Evolutionary conservation across 2,113 vertebrate species (phyloP).

Genomic region (Centropus unirufus): DNA sequence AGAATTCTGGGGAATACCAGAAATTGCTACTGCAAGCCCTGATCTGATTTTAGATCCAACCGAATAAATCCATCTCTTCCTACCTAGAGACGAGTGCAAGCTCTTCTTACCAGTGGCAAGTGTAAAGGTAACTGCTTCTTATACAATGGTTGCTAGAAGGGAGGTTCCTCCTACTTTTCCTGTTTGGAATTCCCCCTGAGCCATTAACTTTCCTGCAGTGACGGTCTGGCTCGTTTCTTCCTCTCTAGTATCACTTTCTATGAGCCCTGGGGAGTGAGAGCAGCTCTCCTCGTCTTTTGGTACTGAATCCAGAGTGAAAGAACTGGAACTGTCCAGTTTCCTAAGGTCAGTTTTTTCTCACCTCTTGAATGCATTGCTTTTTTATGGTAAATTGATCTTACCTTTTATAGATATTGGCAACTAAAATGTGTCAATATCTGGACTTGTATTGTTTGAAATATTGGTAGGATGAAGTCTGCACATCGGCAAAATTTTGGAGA

Average conservation of each 20-base stretch:
- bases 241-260: constrained; percentile 28
- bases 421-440: neutral
- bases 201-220: neutral
- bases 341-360: constrained; percentile 39
- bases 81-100: neutral
- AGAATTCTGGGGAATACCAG: neutral
- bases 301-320: neutral
- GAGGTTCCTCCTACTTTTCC: constrained; percentile 21
- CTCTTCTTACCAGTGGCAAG: neutral
- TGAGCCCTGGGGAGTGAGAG: neutral
- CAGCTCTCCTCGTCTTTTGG: neutral
- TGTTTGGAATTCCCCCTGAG: constrained; percentile 36
- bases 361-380: neutral
- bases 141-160: neutral
- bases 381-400: neutral
- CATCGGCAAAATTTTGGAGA: neutral
- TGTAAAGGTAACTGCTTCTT: neutral
- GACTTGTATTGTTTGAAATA: neutral
- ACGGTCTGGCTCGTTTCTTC: neutral
- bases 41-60: neutral
- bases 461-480: neutral
- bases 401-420: neutral
- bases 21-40: neutral
- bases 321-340: neutral
- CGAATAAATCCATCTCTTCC: neutral